Percentiles rank a stretch among this genome's conserved stretches.
Conservation (phyloP, 2,113 vertebrate species). For the Rhynchopsitta pachyrhyncha region DNA sequence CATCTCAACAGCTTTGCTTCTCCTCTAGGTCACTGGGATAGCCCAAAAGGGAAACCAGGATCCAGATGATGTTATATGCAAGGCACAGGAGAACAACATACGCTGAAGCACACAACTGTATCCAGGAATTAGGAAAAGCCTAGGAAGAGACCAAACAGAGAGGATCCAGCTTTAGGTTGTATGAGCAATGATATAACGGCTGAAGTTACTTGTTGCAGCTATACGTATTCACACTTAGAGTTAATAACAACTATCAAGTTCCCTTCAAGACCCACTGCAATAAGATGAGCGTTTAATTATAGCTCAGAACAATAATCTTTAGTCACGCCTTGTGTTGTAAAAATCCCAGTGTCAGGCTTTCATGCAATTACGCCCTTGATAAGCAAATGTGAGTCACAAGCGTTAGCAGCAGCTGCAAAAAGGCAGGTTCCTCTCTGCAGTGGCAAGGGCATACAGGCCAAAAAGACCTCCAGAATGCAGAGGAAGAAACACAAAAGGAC, state of each 20-base stretch:
- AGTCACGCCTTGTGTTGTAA: background rate
- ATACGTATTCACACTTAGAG: background rate
- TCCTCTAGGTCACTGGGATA: background rate
- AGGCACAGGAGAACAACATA: background rate
- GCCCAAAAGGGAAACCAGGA: background rate
- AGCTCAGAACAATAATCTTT: constrained; percentile 32
- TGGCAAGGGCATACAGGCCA: background rate
- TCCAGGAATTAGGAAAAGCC: background rate
- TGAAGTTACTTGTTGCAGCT: background rate
- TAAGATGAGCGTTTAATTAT: constrained; percentile 47
- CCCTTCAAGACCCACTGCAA: constrained; percentile 3
- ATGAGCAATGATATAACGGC: background rate
- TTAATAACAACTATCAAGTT: constrained; percentile 59
- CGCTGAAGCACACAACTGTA: background rate
- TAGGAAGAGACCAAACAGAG: background rate
- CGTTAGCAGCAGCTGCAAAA: background rate
- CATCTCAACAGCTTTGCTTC: background rate
- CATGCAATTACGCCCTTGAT: constrained; percentile 1
- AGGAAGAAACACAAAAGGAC: background rate
- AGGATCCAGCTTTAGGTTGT: background rate
- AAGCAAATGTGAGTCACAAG: background rate
- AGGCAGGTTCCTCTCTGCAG: background rate
- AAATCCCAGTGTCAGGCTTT: constrained; percentile 1
- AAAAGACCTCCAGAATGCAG: background rate
- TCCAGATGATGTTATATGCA: background rate